These are phyloP conservation scores for Enteromius radiatus DNA, from an alignment of 2,797 vertebrate genomes.

Conservation along the genomic window DNA sequence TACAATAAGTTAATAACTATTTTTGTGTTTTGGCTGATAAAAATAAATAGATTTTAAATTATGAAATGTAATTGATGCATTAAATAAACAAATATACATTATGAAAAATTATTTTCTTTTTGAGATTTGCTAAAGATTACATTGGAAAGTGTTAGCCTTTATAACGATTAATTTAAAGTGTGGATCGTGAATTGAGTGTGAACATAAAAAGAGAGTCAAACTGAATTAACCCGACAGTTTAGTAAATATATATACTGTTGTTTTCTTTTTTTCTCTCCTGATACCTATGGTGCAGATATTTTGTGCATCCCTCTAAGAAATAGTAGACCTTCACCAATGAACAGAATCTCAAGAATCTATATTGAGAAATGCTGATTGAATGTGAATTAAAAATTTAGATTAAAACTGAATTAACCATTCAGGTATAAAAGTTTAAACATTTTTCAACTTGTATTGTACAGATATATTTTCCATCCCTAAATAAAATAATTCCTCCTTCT, in stretches of 20 bases:
- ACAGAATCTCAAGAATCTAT: background rate
- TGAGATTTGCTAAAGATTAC: too few species aligned
- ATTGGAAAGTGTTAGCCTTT: too few species aligned
- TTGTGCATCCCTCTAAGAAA: background rate
- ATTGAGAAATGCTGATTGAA: background rate
- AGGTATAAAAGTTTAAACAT: background rate
- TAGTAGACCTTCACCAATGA: background rate
- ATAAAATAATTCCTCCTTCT: too few species aligned
- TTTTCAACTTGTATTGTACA: background rate
- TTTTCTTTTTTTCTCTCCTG: too few species aligned
- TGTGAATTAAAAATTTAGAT: background rate
- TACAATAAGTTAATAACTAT: too few species aligned
- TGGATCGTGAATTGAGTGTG: background rate
- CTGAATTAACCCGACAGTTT: background rate
- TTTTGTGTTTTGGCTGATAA: too few species aligned
- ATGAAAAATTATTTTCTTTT: too few species aligned
- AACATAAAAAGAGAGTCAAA: background rate
- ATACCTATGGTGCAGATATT: background rate
- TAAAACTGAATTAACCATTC: background rate
- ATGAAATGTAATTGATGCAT: too few species aligned
- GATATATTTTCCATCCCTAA: background rate
- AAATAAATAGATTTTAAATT: too few species aligned
- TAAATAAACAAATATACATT: too few species aligned
- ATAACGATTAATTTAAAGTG: background rate
- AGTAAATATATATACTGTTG: too few species aligned